Conservation (phyloP, 35 echinoderm and acorn worm genomes). For the Lytechinus variegatus region DNA sequence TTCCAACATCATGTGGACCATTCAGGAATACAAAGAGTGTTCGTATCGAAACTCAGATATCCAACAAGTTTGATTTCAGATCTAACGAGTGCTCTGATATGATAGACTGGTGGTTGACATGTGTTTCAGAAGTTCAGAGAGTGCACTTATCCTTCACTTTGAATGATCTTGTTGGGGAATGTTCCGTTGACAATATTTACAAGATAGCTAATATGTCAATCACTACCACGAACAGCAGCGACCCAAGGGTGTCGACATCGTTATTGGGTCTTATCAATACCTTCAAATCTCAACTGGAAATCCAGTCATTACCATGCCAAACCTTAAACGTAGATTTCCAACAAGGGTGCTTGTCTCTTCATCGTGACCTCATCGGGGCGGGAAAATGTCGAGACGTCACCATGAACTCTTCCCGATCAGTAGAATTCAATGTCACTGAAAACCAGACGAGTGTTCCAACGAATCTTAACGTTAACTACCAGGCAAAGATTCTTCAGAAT, state of each 20-base stretch:
- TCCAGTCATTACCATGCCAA: not conserved
- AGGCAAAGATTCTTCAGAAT: conserved; percentile 36
- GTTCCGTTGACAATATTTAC: not conserved
- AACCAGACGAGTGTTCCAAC: not conserved
- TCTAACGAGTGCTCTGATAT: conserved; percentile 31
- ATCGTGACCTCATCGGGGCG: not conserved
- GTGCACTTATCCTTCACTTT: not conserved
- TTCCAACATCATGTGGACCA: conserved; percentile 28
- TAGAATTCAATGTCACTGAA: not conserved
- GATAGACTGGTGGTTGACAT: conserved; percentile 28
- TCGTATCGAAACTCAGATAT: not conserved
- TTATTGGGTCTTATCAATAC: not conserved
- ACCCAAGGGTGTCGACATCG: not conserved
- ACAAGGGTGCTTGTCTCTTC: conserved; percentile 36
- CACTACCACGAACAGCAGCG: not conserved
- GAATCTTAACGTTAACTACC: not conserved
- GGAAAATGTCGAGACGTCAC: conserved; percentile 43
- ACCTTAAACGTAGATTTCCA: conserved; percentile 20
- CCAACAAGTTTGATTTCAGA: conserved; percentile 9
- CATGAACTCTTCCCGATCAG: not conserved
- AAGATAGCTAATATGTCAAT: not conserved
- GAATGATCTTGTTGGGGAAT: conserved; percentile 2
- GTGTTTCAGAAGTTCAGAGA: not conserved
- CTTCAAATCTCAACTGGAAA: conserved; percentile 13
- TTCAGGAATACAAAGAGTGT: not conserved